phyloP scores from a whole-genome alignment of 2,113 vertebrate genomes.

The Hemicordylus capensis region DNA sequence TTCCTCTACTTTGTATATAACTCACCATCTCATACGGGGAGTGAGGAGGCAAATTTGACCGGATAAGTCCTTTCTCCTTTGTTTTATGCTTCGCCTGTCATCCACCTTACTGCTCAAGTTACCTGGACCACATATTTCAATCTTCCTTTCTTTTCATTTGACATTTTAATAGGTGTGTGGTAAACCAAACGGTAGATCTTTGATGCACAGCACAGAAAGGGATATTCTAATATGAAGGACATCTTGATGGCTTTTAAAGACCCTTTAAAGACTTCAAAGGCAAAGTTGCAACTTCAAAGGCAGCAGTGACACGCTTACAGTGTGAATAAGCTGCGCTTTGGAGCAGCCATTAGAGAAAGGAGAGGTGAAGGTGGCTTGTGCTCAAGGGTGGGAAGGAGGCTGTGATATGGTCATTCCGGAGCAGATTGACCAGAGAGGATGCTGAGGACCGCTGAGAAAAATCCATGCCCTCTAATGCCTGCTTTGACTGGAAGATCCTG shows the following conservation, averaged over 20 bases:
- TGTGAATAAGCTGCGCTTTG: neutral
- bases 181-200: constrained; percentile 13
- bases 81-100: constrained; percentile 6
- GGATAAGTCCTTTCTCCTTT: neutral
- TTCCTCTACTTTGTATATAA: neutral
- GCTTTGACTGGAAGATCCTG: neutral
- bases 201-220: constrained; percentile 4
- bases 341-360: neutral
- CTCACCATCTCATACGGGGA: neutral
- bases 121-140: constrained; percentile 3
- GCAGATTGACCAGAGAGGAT: neutral
- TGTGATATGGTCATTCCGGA: too few relatives aligned
- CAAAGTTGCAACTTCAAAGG: constrained; percentile 10
- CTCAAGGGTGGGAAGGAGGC: too few relatives aligned
- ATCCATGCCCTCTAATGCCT: neutral
- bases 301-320: neutral
- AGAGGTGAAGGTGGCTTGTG: neutral
- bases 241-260: constrained; percentile 29
- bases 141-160: constrained; percentile 14
- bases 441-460: neutral
- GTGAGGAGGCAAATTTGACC: neutral
- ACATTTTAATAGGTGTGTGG: constrained; percentile 19
- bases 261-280: constrained; percentile 22
- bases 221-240: constrained; percentile 11
- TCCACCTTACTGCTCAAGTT: neutral